These are phyloP conservation scores for Lochmaea capreae DNA, from an alignment of 2,888 invertebrate genomes.

Conservation along the genomic window DNA sequence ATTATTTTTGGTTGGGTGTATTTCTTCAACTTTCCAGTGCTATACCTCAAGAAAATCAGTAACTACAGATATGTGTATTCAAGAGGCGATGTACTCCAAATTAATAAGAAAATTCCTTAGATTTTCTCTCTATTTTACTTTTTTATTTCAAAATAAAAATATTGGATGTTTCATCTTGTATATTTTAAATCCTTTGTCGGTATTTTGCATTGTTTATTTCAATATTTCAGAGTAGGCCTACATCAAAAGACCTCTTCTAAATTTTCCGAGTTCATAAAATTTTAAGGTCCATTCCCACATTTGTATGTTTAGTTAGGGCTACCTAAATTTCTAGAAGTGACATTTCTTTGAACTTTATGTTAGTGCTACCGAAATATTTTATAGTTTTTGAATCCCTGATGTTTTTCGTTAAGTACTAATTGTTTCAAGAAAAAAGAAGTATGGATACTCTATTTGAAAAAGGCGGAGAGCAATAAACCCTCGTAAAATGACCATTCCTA, in stretches of 20 bases:
- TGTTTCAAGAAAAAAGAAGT: neutral
- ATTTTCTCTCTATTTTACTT: neutral
- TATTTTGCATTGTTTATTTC: constrained; percentile 5
- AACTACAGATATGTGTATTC: too few species aligned
- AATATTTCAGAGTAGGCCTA: constrained; percentile 15
- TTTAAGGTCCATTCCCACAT: constrained; percentile 8
- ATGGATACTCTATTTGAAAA: neutral
- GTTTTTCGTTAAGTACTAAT: constrained; percentile 1
- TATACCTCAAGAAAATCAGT: too few species aligned
- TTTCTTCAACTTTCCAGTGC: too few species aligned
- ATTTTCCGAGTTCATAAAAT: constrained; percentile 4
- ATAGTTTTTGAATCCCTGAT: neutral
- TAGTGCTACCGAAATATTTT: constrained; percentile 45
- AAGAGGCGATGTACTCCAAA: too few species aligned
- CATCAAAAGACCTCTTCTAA: neutral
- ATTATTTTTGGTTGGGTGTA: too few species aligned
- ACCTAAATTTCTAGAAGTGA: constrained; percentile 16
- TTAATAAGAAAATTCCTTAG: too few species aligned
- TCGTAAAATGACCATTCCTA: too few species aligned
- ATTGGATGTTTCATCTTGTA: neutral
- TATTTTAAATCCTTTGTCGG: constrained; percentile 14
- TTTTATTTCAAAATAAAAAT: neutral
- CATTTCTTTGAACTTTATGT: constrained; percentile 46
- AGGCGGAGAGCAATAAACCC: neutral
- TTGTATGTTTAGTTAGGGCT: constrained; percentile 21